phyloP scores from a whole-genome alignment of 1,140 invertebrate species.

The Drosophila biarmipes region DNA sequence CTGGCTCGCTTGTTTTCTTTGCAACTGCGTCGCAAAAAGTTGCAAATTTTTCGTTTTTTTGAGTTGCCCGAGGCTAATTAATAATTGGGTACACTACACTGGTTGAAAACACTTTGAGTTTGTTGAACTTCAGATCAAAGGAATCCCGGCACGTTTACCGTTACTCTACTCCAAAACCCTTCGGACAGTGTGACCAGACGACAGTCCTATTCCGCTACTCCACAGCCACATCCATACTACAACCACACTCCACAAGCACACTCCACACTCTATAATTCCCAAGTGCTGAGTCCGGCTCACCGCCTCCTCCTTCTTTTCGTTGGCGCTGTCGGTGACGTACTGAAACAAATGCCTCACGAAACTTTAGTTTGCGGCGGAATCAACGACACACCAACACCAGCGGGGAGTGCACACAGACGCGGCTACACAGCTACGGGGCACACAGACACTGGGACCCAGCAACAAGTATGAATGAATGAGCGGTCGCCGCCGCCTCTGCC shows the following conservation, averaged over 20 bases:
- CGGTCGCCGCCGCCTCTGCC: constrained; percentile 10
- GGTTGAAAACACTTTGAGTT: constrained; percentile 1
- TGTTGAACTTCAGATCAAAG: neutral
- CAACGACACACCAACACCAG: constrained; percentile 29
- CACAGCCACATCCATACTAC: no score
- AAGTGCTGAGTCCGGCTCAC: constrained; percentile 56
- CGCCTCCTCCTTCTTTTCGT: constrained; percentile 80
- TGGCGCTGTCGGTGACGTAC: constrained; percentile 80
- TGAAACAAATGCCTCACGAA: constrained; percentile 72
- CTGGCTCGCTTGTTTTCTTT: constrained; percentile 47
- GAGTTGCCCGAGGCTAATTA: constrained; percentile 61
- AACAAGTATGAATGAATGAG: constrained; percentile 73
- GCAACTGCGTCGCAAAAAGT: constrained; percentile 74
- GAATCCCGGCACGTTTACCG: constrained; percentile 3
- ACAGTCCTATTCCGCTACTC: constrained; percentile 22
- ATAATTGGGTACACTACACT: constrained; percentile 53
- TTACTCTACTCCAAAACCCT: constrained; percentile 9
- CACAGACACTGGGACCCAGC: constrained; percentile 38
- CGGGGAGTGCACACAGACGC: constrained; percentile 14
- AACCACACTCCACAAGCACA: neutral
- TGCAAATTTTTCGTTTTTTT: constrained; percentile 51
- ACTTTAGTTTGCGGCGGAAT: constrained; percentile 70
- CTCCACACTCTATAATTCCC: constrained; percentile 18
- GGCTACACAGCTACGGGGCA: constrained; percentile 6
- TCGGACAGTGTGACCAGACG: constrained; percentile 40